A percentile compares a stretch with the other conserved stretches of the same genome.
These are phyloP conservation scores for Cynopterus brachyotis DNA, from an alignment of 2,113 vertebrate species.

Conservation along the genomic window DNA sequence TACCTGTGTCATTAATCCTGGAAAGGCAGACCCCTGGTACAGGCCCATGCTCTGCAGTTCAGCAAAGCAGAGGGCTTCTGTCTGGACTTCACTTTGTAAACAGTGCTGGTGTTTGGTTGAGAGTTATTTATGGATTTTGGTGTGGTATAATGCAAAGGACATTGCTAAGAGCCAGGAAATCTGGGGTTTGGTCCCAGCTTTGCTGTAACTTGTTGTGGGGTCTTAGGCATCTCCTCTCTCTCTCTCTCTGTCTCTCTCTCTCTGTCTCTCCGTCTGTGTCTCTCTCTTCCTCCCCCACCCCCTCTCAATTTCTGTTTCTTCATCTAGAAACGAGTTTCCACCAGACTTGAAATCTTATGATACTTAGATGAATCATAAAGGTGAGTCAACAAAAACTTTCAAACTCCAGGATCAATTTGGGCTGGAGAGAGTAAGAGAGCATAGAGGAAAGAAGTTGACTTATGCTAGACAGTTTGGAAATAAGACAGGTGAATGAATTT, in stretches of 20 bases:
- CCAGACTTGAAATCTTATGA: background rate
- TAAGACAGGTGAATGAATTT: background rate
- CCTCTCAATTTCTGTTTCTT: conserved; percentile 21
- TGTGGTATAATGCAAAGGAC: background rate
- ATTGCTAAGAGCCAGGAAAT: background rate
- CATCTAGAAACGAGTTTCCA: background rate
- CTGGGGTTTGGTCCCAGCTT: background rate
- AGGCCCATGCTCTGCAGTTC: background rate
- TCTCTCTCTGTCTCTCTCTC: background rate
- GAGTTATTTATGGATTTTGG: background rate
- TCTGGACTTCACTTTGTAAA: background rate
- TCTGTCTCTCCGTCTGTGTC: too few species aligned
- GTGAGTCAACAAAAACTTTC: conserved; percentile 14
- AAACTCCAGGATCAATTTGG: background rate
- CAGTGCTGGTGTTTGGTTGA: background rate
- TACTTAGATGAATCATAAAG: conserved; percentile 33
- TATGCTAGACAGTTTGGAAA: background rate
- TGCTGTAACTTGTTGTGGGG: background rate
- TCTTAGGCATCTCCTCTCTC: background rate
- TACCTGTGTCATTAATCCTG: background rate
- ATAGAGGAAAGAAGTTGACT: background rate
- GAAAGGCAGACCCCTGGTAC: background rate
- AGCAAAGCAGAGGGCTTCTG: background rate
- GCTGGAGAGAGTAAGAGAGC: background rate
- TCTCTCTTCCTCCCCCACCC: background rate